A percentile compares a stretch with the other conserved stretches of the same genome.
Evolutionary conservation across 2,113 vertebrate genomes (phyloP).

Genomic region (Calidris pygmaea): DNA sequence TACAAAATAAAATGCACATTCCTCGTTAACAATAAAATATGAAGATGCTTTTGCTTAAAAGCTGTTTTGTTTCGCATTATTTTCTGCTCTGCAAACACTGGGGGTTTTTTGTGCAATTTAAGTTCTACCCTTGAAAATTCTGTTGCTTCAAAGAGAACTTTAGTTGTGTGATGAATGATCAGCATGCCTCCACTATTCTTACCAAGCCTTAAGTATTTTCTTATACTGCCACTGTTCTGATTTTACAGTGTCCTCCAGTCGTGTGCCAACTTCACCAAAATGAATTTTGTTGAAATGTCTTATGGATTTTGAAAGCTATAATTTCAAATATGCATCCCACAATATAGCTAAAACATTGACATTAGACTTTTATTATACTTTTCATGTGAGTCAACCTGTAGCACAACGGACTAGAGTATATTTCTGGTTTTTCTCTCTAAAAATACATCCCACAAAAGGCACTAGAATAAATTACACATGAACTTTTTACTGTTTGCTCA

Average conservation of each 20-base stretch:
- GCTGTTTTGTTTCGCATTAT: not conserved
- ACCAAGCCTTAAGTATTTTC: not conserved
- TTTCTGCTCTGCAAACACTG: not conserved
- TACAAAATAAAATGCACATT: not conserved
- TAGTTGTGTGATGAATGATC: not conserved
- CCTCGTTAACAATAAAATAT: not conserved
- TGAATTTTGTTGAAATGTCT: not conserved
- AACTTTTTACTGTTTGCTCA: slow-evolving; percentile 38
- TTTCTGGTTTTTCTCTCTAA: not conserved
- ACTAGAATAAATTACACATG: not conserved
- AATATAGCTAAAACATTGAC: not conserved
- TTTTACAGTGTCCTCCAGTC: not conserved
- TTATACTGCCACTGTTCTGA: not conserved
- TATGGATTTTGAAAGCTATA: not conserved
- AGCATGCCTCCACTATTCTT: not conserved
- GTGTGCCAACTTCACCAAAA: not conserved
- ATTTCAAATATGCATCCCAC: not conserved
- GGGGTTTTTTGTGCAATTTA: not conserved
- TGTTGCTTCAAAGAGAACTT: not conserved
- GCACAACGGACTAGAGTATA: not conserved
- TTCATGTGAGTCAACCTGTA: not conserved
- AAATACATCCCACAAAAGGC: not conserved
- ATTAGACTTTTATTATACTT: not conserved
- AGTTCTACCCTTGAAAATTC: not conserved
- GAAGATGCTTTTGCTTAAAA: not conserved